Base-by-base conservation (phyloP, 2,888 invertebrate species). In the Urechis unicinctus region DNA sequence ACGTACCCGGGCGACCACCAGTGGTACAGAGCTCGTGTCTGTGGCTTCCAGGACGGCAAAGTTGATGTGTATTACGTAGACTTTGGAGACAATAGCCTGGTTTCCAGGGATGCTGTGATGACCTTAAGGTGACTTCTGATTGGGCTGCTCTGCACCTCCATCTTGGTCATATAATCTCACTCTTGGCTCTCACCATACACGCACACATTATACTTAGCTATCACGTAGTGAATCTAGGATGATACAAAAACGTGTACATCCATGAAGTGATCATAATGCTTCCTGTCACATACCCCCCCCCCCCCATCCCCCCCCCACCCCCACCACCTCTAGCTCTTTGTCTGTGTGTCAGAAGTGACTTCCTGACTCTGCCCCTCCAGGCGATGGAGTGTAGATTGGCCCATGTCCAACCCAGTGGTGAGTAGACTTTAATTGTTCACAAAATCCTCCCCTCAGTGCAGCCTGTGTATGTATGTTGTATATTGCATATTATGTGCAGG, bases 361-460 rank as follows among this genome's bases (percentile, higher is more conserved):
- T 93, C 78, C 87, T 95, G 84, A 83, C 86, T 57, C 83, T 96
- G 77, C 97, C 97, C 53, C 96, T 97, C 85, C 96, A 97, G 84
- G 93, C 96, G 56, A 88, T 91, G 50, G 97, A 97, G 82, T 92
- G 95, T 75, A 85, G 87, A 75, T 82, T 98, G 72, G 91, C 72
- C 2, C 71, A 73, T 55, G 63, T 77, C 5, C 68, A 69, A 52
- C 74, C 73, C 36, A 36, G 36, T 36, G 36, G 9, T 36, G 9
- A 13, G 9, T 36, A 9, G 17, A 36, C 36, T 36, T 36, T 36
- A 17, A 36, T 36, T 13, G 9, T 13, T 17, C 9, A 36, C 17
- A 17, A 9, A 13, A 36, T 36, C 36, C 36, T 36, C 36, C 36
- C 9, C 36, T 13, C 17, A 36, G 9, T 17, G 17, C 9, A 36